phyloP scores from a whole-genome alignment of 2,113 vertebrate genomes.

The Gasterosteus nipponicus region DNA sequence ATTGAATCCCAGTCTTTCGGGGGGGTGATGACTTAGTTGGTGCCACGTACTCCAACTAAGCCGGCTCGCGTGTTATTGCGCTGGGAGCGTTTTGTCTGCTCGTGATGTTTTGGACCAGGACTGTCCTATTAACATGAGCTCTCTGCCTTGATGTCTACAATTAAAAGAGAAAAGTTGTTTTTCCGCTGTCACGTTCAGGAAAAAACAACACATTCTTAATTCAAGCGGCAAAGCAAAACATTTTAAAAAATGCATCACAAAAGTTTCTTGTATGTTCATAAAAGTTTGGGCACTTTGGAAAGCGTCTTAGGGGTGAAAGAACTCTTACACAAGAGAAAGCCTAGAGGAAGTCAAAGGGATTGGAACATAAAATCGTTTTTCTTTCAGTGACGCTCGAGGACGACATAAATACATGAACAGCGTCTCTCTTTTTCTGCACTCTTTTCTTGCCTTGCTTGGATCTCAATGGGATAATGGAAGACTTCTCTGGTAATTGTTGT shows the following conservation, averaged over 20 bases:
- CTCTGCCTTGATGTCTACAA: constrained; percentile 27
- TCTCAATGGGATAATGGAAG: constrained; percentile 1
- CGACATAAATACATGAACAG: neutral
- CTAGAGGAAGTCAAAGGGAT: constrained; percentile 11
- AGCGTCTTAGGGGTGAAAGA: constrained; percentile 14
- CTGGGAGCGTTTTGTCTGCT: constrained; percentile 24
- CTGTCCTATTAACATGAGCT: constrained; percentile 32
- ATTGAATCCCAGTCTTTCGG: constrained; percentile 28
- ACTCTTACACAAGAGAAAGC: neutral
- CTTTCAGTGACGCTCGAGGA: too few species aligned
- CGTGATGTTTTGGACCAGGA: constrained; percentile 40
- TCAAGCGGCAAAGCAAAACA: constrained; percentile 13
- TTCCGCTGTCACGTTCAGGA: constrained; percentile 30
- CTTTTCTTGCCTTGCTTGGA: neutral
- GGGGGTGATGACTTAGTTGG: constrained; percentile 22
- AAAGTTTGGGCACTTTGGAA: constrained; percentile 20
- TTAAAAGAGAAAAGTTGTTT: constrained; percentile 42
- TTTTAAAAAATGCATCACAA: constrained; percentile 5
- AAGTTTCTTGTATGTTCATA: constrained; percentile 15
- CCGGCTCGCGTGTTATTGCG: constrained; percentile 15
- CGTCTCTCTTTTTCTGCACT: neutral
- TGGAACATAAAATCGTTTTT: neutral
- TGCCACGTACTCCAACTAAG: constrained; percentile 23
- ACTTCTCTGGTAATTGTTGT: constrained; percentile 8
- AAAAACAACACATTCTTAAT: constrained; percentile 35